phyloP scores from a whole-genome alignment of 2,797 vertebrate genomes.

The Danio choprae region DNA sequence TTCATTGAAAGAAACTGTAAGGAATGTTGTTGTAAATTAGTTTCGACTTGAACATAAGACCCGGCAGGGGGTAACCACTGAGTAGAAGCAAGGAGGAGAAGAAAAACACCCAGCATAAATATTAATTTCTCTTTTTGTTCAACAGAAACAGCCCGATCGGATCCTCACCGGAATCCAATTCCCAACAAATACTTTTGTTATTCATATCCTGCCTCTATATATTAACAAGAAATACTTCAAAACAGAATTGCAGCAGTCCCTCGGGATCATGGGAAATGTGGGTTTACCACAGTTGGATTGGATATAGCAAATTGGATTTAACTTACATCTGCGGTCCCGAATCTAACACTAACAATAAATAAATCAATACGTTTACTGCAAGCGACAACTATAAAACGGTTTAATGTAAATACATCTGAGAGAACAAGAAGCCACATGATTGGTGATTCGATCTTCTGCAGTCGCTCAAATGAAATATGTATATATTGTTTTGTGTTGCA shows the following conservation, averaged over 20 bases:
- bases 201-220: constrained; percentile 31
- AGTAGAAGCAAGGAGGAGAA: not conserved
- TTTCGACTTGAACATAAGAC: constrained; percentile 41
- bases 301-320: constrained; percentile 40
- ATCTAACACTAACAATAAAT: constrained; percentile 48
- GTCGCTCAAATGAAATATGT: constrained; percentile 7
- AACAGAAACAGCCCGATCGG: constrained; percentile 34
- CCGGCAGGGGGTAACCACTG: not conserved
- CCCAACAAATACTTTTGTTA: constrained; percentile 44
- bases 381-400: constrained; percentile 37
- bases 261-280: constrained; percentile 1
- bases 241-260: constrained; percentile 32
- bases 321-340: constrained; percentile 39
- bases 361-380: constrained; percentile 55
- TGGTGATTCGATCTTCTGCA: constrained; percentile 17
- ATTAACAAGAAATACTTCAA: constrained; percentile 49
- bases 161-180: constrained; percentile 47
- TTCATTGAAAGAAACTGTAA: constrained; percentile 37
- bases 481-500: constrained; percentile 23
- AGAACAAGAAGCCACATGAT: constrained; percentile 34
- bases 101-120: constrained; percentile 46
- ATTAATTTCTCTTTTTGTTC: constrained; percentile 47
- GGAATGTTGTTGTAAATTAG: constrained; percentile 39
- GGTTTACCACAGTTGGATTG: constrained; percentile 29
- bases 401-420: constrained; percentile 44